Percentiles rank a stretch among this genome's conserved stretches.
Conservation (phyloP, 2,113 vertebrate genomes). For the Oryzias curvinotus region DNA sequence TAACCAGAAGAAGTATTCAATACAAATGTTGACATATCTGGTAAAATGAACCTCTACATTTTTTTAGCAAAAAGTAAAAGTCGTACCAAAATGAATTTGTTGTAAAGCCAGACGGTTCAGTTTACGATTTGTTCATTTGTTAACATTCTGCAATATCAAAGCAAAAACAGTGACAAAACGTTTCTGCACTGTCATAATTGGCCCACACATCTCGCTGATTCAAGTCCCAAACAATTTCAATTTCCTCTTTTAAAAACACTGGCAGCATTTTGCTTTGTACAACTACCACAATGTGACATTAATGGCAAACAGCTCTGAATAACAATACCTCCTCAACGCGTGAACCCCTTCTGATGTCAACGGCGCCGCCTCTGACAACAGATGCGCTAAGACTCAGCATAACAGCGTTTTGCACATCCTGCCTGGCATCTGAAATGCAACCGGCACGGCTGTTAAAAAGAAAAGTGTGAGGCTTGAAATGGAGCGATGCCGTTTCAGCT, state of each 20-base stretch:
- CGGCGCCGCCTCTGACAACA: not conserved
- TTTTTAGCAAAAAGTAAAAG: too few species aligned
- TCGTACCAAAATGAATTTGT: too few species aligned
- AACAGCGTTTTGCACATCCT: conserved; percentile 1
- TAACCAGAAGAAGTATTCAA: too few species aligned
- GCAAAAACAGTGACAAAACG: too few species aligned
- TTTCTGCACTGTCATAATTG: too few species aligned
- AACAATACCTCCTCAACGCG: not conserved
- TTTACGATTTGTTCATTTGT: too few species aligned
- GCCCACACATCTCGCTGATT: not conserved
- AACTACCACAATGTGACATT: not conserved
- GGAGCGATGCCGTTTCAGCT: conserved; percentile 33
- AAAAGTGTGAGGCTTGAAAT: conserved; percentile 30
- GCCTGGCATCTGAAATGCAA: not conserved
- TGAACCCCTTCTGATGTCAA: not conserved
- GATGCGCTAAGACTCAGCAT: conserved; percentile 1
- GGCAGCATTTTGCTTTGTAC: not conserved
- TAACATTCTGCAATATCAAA: too few species aligned
- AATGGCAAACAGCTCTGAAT: not conserved
- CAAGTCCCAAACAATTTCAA: not conserved
- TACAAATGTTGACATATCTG: too few species aligned
- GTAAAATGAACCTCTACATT: too few species aligned
- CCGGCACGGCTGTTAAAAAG: not conserved
- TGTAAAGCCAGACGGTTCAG: too few species aligned
- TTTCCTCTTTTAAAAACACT: conserved; percentile 1